Conservation (phyloP, 2,888 invertebrate genomes). For the Eulithis prunata region DNA sequence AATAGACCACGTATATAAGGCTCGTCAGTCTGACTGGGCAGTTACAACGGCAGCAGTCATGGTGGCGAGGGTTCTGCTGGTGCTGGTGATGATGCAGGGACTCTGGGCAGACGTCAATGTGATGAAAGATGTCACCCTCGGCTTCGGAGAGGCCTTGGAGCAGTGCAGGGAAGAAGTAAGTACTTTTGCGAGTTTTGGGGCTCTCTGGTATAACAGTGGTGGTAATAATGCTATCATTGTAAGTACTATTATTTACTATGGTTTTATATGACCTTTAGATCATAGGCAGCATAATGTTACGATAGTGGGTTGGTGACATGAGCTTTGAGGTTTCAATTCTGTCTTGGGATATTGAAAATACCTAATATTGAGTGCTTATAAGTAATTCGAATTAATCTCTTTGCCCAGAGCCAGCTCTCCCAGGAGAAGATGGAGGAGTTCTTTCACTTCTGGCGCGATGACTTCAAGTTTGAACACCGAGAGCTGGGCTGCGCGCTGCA, state of each 20-base stretch:
- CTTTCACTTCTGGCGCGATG: constrained; percentile 78
- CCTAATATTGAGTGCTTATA: too few relatives aligned
- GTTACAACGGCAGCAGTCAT: constrained; percentile 12
- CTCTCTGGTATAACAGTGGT: too few relatives aligned
- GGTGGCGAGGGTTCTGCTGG: constrained; percentile 17
- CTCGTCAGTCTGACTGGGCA: not conserved
- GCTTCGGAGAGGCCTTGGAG: constrained; percentile 74
- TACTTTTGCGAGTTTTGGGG: too few relatives aligned
- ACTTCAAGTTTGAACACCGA: constrained; percentile 75
- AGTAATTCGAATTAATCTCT: not conserved
- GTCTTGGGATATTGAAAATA: too few relatives aligned
- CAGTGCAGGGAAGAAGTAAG: constrained; percentile 67
- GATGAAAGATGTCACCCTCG: constrained; percentile 77
- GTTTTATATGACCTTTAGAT: too few relatives aligned
- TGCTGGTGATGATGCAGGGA: constrained; percentile 34
- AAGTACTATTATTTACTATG: too few relatives aligned
- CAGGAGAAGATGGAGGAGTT: constrained; percentile 79
- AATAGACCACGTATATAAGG: not conserved
- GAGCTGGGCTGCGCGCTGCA: constrained; percentile 77
- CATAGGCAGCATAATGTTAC: too few relatives aligned
- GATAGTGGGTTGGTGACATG: too few relatives aligned
- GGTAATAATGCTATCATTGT: too few relatives aligned
- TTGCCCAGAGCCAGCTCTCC: constrained; percentile 63
- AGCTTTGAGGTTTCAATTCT: too few relatives aligned
- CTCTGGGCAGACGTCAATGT: constrained; percentile 54